Evolutionary conservation across 2,797 vertebrate genomes (phyloP), one percentile per base, ranked within the genome.

Genomic region (Mycteria americana): DNA sequence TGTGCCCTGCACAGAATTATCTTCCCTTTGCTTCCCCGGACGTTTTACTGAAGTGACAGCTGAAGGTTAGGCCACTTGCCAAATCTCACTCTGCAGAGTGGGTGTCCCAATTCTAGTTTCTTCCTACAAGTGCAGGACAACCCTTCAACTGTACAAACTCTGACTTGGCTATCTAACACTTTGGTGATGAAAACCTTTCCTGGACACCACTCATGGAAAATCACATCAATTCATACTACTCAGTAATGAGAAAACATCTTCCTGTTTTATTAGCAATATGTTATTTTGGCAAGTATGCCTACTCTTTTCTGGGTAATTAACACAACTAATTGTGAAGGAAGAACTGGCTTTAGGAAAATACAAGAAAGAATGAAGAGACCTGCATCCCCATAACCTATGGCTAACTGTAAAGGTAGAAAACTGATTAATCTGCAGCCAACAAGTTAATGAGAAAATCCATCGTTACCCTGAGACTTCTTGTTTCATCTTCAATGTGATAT

Each of bases 281-380:
- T 62, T 54, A 45, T 77, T 78, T 90, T 86, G 51, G 63, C 78
- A 67, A 70, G 50, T 24, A 85, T 21, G 33, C 31, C 91, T 53
- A 24, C 51, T 92, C 80, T 73, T 93, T 81, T 70, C 50, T 30
- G 46, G 63, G 56, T 84, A 78, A 92, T 96, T 88, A 97, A 74
- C 75, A 56, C 25, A 54, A n/a, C 43, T 85, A 74, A 74, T 64
- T 59, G n/a, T 33, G 31, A 93, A 88, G 72, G 69, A 68, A 85
- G 74, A 82, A 11, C 13, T 16, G 24, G 33, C 39, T 59, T 21
- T 72, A 41, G 37, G 50, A 83, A 90, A 63, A 53, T 45, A 57
- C 3, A 2, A 28, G 69, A 54, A 51, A 30, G 24, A 25, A 21
- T 4, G 11, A n/a, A 14, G 27, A 53, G 78, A 89, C n/a, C 69